A percentile compares a stretch with the other conserved stretches of the same genome.
Conservation (phyloP, 2,888 invertebrate species). For the Cremastobaeus sp. region DNA sequence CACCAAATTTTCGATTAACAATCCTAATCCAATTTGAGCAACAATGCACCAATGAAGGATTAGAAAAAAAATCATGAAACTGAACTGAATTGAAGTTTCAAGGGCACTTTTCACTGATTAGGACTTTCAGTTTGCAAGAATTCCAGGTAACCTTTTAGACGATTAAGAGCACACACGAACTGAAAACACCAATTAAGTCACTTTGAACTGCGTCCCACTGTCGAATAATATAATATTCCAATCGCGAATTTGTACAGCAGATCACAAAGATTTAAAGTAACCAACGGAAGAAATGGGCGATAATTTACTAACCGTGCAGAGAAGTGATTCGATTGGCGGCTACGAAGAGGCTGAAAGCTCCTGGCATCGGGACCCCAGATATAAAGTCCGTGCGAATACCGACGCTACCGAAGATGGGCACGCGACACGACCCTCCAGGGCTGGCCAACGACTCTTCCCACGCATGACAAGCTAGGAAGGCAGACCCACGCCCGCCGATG, state of each 20-base stretch:
- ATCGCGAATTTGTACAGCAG: too few species aligned
- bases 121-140: too few species aligned
- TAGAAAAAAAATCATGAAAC: too few species aligned
- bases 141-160: too few species aligned
- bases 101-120: too few species aligned
- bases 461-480: slow-evolving; percentile 62
- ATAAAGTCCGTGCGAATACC: slow-evolving; percentile 73
- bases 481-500: slow-evolving; percentile 64
- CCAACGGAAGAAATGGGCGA: too few species aligned
- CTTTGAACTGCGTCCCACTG: too few species aligned
- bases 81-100: too few species aligned
- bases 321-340: slow-evolving; percentile 73
- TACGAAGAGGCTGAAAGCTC: slow-evolving; percentile 75
- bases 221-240: too few species aligned
- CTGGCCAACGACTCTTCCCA: slow-evolving; percentile 75
- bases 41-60: too few species aligned
- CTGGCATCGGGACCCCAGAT: slow-evolving; percentile 74
- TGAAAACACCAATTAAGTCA: neutral
- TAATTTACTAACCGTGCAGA: slow-evolving; percentile 72
- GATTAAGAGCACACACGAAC: neutral
- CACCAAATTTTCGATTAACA: too few species aligned
- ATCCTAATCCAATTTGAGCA: too few species aligned
- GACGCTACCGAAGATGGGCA: slow-evolving; percentile 77
- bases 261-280: neutral
- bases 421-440: slow-evolving; percentile 75